phyloP scores from a whole-genome alignment of 2,888 invertebrate genomes.

The Emmelina monodactyla region DNA sequence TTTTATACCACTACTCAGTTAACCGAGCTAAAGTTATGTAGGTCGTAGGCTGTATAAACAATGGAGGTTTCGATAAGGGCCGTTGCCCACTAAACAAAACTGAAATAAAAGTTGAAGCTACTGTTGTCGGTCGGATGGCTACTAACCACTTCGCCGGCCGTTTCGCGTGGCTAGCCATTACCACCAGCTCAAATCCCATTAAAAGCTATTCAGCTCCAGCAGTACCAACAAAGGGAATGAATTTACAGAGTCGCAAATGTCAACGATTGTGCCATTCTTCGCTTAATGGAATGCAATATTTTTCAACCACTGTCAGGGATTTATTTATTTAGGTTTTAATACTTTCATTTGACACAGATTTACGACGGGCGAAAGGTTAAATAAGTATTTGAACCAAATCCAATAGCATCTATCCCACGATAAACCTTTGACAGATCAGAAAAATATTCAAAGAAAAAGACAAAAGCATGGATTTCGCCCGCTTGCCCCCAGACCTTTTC shows the following conservation, averaged over 20 bases:
- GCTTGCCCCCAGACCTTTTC: too few species aligned
- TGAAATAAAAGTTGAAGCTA: slow-evolving; percentile 27
- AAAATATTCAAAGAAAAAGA: too few species aligned
- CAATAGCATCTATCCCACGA: too few species aligned
- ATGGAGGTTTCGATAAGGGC: slow-evolving; percentile 32
- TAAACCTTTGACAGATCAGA: too few species aligned
- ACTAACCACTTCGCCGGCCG: slow-evolving; percentile 21
- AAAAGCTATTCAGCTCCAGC: slow-evolving; percentile 55
- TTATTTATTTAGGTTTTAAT: too few species aligned
- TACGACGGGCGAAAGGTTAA: too few species aligned
- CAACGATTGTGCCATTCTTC: slow-evolving; percentile 3
- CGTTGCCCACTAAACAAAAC: slow-evolving; percentile 11
- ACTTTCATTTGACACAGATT: too few species aligned
- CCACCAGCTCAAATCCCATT: slow-evolving; percentile 52
- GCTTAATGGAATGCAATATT: neutral
- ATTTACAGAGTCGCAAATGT: slow-evolving; percentile 27
- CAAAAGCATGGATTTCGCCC: too few species aligned
- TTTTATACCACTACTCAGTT: too few species aligned
- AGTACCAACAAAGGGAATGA: too few species aligned
- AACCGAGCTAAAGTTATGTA: slow-evolving; percentile 22
- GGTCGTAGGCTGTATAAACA: slow-evolving; percentile 32
- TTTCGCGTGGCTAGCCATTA: slow-evolving; percentile 46
- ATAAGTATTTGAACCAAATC: too few species aligned
- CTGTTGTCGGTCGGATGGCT: slow-evolving; percentile 20
- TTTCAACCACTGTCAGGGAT: too few species aligned